A percentile compares a stretch with the other conserved stretches of the same genome.
Evolutionary conservation across 35 echinoderm and acorn worm genomes (phyloP).

Genomic region (Apostichopus japonicus): DNA sequence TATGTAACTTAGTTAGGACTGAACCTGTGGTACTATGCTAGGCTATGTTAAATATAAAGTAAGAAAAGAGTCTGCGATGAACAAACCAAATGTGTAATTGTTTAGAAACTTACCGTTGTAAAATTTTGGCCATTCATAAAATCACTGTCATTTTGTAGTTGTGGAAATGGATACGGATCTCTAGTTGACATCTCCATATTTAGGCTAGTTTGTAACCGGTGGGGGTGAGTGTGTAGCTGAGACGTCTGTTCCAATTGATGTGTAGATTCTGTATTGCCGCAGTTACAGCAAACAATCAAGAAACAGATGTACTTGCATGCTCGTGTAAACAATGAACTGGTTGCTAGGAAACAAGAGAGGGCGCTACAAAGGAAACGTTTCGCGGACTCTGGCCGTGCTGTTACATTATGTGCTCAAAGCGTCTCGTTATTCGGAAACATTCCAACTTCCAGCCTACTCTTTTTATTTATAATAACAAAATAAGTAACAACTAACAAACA

Average conservation of each 20-base stretch:
- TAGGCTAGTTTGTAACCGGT: neutral
- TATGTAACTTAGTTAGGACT: no score
- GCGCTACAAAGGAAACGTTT: no score
- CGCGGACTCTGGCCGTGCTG: no score
- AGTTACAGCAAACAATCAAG: neutral
- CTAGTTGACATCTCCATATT: conserved; percentile 79
- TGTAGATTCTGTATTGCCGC: neutral
- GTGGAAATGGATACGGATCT: conserved; percentile 90
- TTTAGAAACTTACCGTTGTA: neutral
- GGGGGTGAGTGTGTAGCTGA: neutral
- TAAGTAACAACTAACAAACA: no score
- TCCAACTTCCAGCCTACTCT: no score
- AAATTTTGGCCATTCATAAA: conserved; percentile 63
- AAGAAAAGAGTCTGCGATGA: neutral
- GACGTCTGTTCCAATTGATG: neutral
- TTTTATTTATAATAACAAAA: no score
- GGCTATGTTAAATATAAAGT: neutral
- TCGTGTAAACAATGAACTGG: neutral
- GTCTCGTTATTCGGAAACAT: no score
- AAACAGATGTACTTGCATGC: neutral
- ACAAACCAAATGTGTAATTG: neutral
- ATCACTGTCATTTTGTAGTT: conserved; percentile 86
- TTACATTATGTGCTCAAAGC: no score
- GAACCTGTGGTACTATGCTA: neutral
- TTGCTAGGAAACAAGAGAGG: no score